Percentiles rank a stretch among this genome's conserved stretches.
phyloP scores from a whole-genome alignment of 2,888 invertebrate genomes.

The Acleris literana region DNA sequence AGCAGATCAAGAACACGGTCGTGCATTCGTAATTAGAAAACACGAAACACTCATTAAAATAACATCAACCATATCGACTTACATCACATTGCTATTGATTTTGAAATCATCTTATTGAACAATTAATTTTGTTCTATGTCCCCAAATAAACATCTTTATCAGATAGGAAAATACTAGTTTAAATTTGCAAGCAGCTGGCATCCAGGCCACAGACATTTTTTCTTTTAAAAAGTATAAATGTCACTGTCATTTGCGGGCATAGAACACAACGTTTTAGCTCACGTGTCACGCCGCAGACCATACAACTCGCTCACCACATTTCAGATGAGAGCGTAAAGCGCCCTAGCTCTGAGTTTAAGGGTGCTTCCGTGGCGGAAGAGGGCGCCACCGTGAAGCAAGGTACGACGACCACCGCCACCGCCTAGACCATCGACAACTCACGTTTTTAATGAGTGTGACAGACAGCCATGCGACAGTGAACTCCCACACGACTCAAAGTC shows the following conservation, averaged over 20 bases:
- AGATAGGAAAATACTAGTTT: too few species aligned
- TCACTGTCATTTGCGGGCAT: constrained; percentile 54
- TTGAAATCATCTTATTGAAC: constrained; percentile 36
- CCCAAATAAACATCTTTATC: constrained; percentile 29
- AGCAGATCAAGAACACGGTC: constrained; percentile 58
- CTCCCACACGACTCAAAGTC: constrained; percentile 50
- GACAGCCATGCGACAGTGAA: constrained; percentile 74
- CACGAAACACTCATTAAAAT: constrained; percentile 55
- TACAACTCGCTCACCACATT: constrained; percentile 79
- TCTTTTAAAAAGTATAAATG: constrained; percentile 7
- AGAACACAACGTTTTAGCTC: constrained; percentile 63
- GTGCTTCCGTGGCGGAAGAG: constrained; percentile 80
- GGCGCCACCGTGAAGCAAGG: constrained; percentile 74
- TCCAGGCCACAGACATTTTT: background rate
- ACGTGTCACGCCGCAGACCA: constrained; percentile 69
- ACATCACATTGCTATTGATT: constrained; percentile 33
- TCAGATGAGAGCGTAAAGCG: constrained; percentile 91
- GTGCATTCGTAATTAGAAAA: constrained; percentile 46
- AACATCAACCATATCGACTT: constrained; percentile 47
- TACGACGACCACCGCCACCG: constrained; percentile 74
- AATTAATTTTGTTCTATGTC: constrained; percentile 42
- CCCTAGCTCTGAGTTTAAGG: constrained; percentile 94
- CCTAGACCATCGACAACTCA: constrained; percentile 76
- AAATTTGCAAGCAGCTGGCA: too few species aligned
- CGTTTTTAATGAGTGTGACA: constrained; percentile 72